phyloP scores from a whole-genome alignment of 1,140 invertebrate species.

The Drosophila pseudoobscura region DNA sequence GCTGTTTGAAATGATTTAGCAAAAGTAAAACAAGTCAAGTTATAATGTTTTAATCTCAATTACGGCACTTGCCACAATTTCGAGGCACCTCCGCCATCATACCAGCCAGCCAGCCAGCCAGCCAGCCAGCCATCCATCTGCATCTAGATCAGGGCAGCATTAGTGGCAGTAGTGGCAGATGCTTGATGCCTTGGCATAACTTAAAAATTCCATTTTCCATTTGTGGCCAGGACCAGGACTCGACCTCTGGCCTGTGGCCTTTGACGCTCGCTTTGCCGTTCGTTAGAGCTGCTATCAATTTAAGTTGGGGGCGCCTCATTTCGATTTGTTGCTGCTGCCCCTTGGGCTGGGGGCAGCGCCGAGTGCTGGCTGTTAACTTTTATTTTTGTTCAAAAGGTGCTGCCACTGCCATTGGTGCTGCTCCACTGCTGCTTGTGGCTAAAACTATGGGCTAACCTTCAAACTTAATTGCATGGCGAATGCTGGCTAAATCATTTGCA shows the following conservation, averaged over 20 bases:
- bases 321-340: slow-evolving; percentile 60
- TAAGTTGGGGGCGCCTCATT: slow-evolving; percentile 72
- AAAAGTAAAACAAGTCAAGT: slow-evolving; percentile 82
- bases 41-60: slow-evolving; percentile 82
- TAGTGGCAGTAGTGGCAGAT: too few species aligned
- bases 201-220: slow-evolving; percentile 79
- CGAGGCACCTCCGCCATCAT: neutral
- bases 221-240: slow-evolving; percentile 33
- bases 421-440: neutral
- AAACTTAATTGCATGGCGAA: slow-evolving; percentile 72
- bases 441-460: slow-evolving; percentile 62
- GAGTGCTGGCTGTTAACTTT: slow-evolving; percentile 20
- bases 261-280: slow-evolving; percentile 59
- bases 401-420: neutral
- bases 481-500: slow-evolving; percentile 71
- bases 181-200: slow-evolving; percentile 69
- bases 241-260: slow-evolving; percentile 35
- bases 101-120: neutral
- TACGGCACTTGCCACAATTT: slow-evolving; percentile 78
- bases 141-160: neutral
- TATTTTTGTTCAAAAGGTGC: slow-evolving; percentile 27
- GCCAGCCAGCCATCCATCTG: neutral
- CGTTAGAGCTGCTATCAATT: slow-evolving; percentile 76
- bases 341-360: slow-evolving; percentile 1
- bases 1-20: slow-evolving; percentile 79